These are phyloP conservation scores for Dermolepida albohirtum DNA, from an alignment of 2,888 invertebrate species.

Conservation along the genomic window DNA sequence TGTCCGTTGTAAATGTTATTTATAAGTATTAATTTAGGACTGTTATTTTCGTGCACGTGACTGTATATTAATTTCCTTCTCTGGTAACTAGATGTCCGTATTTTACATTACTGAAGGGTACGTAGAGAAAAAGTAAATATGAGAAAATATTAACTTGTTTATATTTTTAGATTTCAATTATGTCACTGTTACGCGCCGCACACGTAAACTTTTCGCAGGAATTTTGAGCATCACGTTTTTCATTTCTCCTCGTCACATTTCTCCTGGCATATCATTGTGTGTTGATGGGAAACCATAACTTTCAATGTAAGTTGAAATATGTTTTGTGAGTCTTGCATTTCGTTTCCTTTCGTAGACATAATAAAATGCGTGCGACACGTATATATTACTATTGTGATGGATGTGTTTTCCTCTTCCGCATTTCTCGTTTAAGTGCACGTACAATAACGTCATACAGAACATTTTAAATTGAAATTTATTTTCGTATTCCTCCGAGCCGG, in stretches of 20 bases:
- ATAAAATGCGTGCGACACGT: conserved; percentile 36
- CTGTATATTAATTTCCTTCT: no score
- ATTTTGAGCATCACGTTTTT: conserved; percentile 19
- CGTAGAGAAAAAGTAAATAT: no score
- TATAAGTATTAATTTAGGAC: no score
- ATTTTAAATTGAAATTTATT: conserved; percentile 35
- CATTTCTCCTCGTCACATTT: conserved; percentile 20
- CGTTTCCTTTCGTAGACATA: conserved; percentile 16
- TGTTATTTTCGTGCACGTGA: no score
- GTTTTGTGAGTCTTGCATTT: conserved; percentile 8
- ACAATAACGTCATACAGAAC: conserved; percentile 20
- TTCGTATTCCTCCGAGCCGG: conserved; percentile 2
- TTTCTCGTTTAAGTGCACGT: conserved; percentile 28
- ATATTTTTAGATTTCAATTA: no score
- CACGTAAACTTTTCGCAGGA: neutral
- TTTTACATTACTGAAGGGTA: no score
- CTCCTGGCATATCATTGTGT: conserved; percentile 26
- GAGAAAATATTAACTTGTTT: no score
- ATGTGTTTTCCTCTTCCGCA: conserved; percentile 35
- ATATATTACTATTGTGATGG: conserved; percentile 34
- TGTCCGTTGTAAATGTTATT: no score
- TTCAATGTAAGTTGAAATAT: conserved; percentile 34
- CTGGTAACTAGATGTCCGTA: no score
- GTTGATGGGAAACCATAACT: conserved; percentile 34
- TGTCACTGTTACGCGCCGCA: no score